Evolutionary conservation across 2,797 vertebrate species (phyloP).

Genomic region (Gephyroberyx darwinii): DNA sequence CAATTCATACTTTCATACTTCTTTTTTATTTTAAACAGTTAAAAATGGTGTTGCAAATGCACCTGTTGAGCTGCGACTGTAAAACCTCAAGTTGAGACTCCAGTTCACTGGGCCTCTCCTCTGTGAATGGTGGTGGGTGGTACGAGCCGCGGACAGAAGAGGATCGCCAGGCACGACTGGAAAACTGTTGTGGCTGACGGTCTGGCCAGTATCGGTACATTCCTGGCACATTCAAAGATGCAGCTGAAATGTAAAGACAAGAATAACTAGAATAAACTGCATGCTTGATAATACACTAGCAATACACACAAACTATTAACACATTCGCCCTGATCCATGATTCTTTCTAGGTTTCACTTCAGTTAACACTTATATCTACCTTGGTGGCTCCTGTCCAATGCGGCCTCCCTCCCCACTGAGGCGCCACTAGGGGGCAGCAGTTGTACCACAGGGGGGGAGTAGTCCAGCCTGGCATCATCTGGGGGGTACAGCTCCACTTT

Average conservation of each 20-base stretch:
- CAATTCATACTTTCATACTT: background rate
- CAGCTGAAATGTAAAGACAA: slow-evolving; percentile 70
- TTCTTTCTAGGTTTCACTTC: no score
- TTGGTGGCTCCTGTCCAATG: slow-evolving; percentile 62
- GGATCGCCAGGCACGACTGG: slow-evolving; percentile 77
- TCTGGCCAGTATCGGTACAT: slow-evolving; percentile 88
- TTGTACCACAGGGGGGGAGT: slow-evolving; percentile 75
- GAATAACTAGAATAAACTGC: slow-evolving; percentile 38
- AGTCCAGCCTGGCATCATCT: slow-evolving; percentile 74
- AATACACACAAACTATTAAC: background rate
- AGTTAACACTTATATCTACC: slow-evolving; percentile 55
- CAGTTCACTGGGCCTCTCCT: slow-evolving; percentile 83
- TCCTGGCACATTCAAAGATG: slow-evolving; percentile 63
- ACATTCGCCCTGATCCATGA: background rate
- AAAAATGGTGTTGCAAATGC: slow-evolving; percentile 10
- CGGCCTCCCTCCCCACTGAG: slow-evolving; percentile 59
- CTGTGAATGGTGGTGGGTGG: slow-evolving; percentile 73
- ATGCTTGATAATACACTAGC: no score
- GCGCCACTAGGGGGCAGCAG: slow-evolving; percentile 67
- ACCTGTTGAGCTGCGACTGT: slow-evolving; percentile 94
- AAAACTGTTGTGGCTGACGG: slow-evolving; percentile 58
- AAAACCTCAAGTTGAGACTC: slow-evolving; percentile 89
- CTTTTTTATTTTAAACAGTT: background rate
- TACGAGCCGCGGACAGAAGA: slow-evolving; percentile 78
- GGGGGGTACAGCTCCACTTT: slow-evolving; percentile 65